Evolutionary conservation across 2,797 vertebrate genomes (phyloP).

Genomic region (Silurus lanzhouensis): DNA sequence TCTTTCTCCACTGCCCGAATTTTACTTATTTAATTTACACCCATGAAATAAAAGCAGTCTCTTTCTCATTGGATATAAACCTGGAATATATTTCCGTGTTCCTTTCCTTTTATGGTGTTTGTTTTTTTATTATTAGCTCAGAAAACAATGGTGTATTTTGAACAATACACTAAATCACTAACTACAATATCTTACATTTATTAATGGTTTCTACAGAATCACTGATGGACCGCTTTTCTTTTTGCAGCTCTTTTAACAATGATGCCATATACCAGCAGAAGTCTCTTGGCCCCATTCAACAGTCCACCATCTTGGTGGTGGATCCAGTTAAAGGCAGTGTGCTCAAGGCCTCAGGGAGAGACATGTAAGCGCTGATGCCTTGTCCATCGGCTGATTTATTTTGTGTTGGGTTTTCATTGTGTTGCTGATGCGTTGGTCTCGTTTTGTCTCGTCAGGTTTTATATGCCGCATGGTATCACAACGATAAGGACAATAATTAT

Average conservation of each 20-base stretch:
- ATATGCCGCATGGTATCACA: conserved; percentile 92
- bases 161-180: neutral
- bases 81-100: neutral
- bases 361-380: conserved; percentile 76
- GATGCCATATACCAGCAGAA: conserved; percentile 84
- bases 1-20: no score
- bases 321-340: conserved; percentile 79
- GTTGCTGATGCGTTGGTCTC: neutral
- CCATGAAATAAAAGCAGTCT: neutral
- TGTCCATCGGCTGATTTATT: neutral
- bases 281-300: conserved; percentile 88
- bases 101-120: neutral
- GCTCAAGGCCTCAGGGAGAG: conserved; percentile 84
- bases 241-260: conserved; percentile 85
- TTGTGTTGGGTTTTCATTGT: neutral
- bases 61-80: no score
- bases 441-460: conserved; percentile 80
- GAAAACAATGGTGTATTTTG: neutral
- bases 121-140: no score
- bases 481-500: conserved; percentile 86
- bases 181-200: neutral
- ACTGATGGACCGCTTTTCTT: neutral
- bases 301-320: conserved; percentile 88
- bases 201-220: neutral
- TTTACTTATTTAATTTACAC: conserved; percentile 1